Base-by-base conservation (phyloP, 2,113 vertebrate species). In the Caranx melampygus region DNA sequence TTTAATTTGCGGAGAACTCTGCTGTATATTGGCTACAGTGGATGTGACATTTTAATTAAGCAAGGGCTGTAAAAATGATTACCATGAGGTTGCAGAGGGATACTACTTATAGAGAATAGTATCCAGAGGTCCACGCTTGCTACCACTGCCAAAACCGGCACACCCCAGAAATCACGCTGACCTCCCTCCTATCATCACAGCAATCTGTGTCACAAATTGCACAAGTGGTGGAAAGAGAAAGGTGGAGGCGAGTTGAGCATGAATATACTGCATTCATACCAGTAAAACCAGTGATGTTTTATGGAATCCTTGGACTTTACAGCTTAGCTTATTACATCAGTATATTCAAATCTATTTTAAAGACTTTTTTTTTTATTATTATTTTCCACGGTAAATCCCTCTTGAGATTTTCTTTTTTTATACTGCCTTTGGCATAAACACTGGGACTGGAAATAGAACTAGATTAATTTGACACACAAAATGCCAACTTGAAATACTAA, bases 1-100 rank as follows among this genome's bases (percentile, higher is more conserved):
- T 92, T 93, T 92, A 93, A 94, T 94, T 94, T 87, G 86, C 65
- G 6, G 68, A 90, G 89, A 88, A 87, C 82, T 87, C 66, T 55
- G 79, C 78, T 83, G 84, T 85, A 81, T 86, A 74, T 85, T 83
- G 78, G 78, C 85, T 65, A 76, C 84, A 85, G 89, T 83, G 69
- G 78, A 88, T 92, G 78, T 92, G 91, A 91, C 92, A 85, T 89
- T 94, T 93, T 91, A 93, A 95, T 94, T 91, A 92, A 89, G 83
- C 73, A 65, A 57, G 73, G 78, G 75, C 88, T 72, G 80, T 91
- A 87, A 89, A 91, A 90, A 83, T 84, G 83, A 93, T 91, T 83
- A 89, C 54, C 68, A 52, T 11, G 62, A 82, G 82, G 57, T 61
- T 81, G 83, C 52, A 74, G 42, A 75, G 60, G 72, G 73, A n/a